Base-by-base conservation (phyloP, 2,888 invertebrate species). In the Glaucopsyche alexis region DNA sequence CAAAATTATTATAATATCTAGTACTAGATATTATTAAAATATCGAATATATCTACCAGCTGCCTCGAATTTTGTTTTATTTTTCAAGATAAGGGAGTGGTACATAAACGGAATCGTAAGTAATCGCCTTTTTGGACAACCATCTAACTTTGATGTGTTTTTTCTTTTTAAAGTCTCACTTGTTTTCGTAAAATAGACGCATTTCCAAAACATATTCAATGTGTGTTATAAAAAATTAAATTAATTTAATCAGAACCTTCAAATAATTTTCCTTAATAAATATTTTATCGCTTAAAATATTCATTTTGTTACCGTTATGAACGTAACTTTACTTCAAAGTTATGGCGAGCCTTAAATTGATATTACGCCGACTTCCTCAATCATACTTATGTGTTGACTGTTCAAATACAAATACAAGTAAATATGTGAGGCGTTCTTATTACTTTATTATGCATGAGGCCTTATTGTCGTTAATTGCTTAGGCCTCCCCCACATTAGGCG, bases 361-460 rank as follows among this genome's bases (percentile, higher is more conserved):
- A 74, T 73, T 74, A 67, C 69, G 55, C 50, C 16, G 67, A 69
- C 73, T 69, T 73, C 71, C 73, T 75, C 74, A 73, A 74, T 74
- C 73, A 73, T 74, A 72, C 74, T 74, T 73, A 74, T 71, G 73
- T 71, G 73, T 74, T 74, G 73, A 71, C 74, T 73, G 71, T 71
- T 71, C 60, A 72, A 67, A 71, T 67, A 73, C 60, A 49, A 74
- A 73, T 60, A 52, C 60, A 73, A 71, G 72, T 73, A 74, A 73
- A 73, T 73, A 71, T 72, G 72, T 72, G 66, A 66, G 72, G 29
- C 29, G 60, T 60, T 60, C 60, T 60, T 38, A 60, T 60, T 60
- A 29, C 60, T 38, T 60, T 29, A 60, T 60, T 60, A 60, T 29
- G 29, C 29, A 60, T 9, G 60, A 60, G 60, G 7, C 60, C 29